A percentile compares a stretch with the other conserved stretches of the same genome.
Conservation (phyloP, 2,797 vertebrate genomes). For the Tangara arthus region DNA sequence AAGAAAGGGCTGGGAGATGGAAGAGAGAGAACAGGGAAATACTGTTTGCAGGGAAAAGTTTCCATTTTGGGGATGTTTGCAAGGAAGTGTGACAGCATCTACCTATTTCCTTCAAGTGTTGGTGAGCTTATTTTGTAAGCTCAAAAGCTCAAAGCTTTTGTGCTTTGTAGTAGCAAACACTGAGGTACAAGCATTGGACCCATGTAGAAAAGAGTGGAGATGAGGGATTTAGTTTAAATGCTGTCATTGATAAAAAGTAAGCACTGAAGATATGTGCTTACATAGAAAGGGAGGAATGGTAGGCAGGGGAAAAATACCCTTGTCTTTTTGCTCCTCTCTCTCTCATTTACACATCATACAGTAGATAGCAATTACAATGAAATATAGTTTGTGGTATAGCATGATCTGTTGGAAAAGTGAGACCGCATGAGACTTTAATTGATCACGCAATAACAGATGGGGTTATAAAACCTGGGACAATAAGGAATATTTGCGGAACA, state of each 20-base stretch:
- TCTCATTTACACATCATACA: neutral
- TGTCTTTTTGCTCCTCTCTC: neutral
- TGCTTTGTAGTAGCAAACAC: neutral
- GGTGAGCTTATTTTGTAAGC: neutral
- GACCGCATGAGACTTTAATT: conserved; percentile 16
- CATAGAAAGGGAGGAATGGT: neutral
- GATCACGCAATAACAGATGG: conserved; percentile 56
- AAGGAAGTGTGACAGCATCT: neutral
- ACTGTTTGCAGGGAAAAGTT: neutral
- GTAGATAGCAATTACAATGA: conserved; percentile 23
- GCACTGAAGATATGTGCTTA: neutral
- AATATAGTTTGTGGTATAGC: conserved; percentile 28
- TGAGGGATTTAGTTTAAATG: neutral
- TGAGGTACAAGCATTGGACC: neutral
- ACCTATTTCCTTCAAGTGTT: neutral
- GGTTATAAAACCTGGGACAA: conserved; percentile 54
- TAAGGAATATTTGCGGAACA: conserved; percentile 56
- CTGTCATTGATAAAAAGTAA: neutral
- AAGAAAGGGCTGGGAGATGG: neutral
- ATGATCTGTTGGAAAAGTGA: conserved; percentile 42
- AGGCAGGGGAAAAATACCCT: conserved; percentile 26
- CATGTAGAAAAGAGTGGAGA: neutral
- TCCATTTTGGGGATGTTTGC: neutral
- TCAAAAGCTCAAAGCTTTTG: neutral
- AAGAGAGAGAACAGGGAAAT: neutral